Evolutionary conservation across 2,888 invertebrate species (phyloP), one percentile per base, ranked within the genome.

Genomic region (Plusia festucae): DNA sequence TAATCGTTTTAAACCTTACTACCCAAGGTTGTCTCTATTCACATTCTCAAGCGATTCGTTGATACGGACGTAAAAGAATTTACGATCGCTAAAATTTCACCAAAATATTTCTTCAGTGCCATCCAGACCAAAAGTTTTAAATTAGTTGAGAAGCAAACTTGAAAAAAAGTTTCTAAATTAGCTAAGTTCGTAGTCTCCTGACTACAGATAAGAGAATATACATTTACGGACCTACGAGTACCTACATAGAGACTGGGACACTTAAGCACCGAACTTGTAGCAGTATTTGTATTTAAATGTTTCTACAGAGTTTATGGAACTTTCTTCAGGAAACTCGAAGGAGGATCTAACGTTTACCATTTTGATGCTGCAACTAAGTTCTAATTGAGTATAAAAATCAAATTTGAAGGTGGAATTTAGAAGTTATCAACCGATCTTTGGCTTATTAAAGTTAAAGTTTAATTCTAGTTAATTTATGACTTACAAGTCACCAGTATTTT

Each of bases 101-200:
- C 9, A 8, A 62, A 70, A 62, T 54, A 51, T 15, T 49, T 66
- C 71, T 76, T 59, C 20, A 24, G 52, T 52, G 34, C 49, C 18
- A 55, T 52, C 16, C 67, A 63, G 53, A 63, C 63, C 44, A 53
- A 68, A 78, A 74, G 46, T 77, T 70, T 65, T 64, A 73, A 76
- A 74, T 73, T 71, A 70, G 53, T 67, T 67, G 40, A 13, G 49
- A 32, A 60, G 55, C 13, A 62, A 69, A 76, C 65, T 65, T 68
- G 54, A 69, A 73, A 76, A n/a, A 77, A 76, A 67, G 34, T 72
- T 76, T 46, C 52, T 58, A 74, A 79, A 79, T 79, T 76, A 67
- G 59, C 58, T 59, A 70, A 79, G 63, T 79, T 79, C 53, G 70
- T 67, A 74, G 66, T 60, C 63, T 79, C 65, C 53, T 74, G 68